Percentiles rank a stretch among this genome's conserved stretches.
These are phyloP conservation scores for Ibycter americanus DNA, from an alignment of 2,797 vertebrate genomes.

Conservation along the genomic window DNA sequence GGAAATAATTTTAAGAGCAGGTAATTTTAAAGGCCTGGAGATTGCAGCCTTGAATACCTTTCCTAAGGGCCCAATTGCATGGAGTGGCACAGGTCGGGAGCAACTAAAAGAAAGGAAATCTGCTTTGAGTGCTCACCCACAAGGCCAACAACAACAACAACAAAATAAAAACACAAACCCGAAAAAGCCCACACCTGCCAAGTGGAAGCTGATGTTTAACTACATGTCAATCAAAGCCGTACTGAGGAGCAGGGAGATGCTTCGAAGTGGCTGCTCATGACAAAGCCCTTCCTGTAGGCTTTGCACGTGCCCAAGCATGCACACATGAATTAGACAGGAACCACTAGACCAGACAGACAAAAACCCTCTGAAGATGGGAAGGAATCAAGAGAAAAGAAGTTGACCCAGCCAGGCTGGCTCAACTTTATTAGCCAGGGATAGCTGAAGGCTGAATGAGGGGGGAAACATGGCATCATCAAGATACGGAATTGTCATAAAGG, in stretches of 20 bases:
- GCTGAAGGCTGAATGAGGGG: not conserved
- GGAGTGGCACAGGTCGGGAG: not conserved
- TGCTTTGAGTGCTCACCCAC: not conserved
- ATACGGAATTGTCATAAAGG: not conserved
- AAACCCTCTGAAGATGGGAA: not conserved
- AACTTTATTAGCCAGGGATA: not conserved
- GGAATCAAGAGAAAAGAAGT: not conserved
- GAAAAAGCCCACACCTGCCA: not conserved
- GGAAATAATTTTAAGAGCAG: not conserved
- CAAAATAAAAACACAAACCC: not conserved
- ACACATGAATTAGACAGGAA: not conserved
- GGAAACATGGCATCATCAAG: accelerated
- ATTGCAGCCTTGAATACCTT: not conserved
- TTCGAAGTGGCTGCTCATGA: not conserved
- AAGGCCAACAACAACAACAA: not conserved
- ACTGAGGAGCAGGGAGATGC: not conserved
- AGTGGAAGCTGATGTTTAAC: not conserved
- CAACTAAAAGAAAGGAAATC: not conserved
- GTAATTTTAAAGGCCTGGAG: not conserved
- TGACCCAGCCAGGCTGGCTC: not conserved
- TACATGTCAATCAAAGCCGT: not conserved
- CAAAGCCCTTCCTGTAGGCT: not conserved
- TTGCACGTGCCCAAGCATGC: not conserved
- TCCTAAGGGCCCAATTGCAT: not conserved
- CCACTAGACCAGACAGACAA: not conserved